Percentiles rank a stretch among this genome's conserved stretches.
phyloP scores from a whole-genome alignment of 2,797 vertebrate species.

The Ptychobarbus kaznakovi region DNA sequence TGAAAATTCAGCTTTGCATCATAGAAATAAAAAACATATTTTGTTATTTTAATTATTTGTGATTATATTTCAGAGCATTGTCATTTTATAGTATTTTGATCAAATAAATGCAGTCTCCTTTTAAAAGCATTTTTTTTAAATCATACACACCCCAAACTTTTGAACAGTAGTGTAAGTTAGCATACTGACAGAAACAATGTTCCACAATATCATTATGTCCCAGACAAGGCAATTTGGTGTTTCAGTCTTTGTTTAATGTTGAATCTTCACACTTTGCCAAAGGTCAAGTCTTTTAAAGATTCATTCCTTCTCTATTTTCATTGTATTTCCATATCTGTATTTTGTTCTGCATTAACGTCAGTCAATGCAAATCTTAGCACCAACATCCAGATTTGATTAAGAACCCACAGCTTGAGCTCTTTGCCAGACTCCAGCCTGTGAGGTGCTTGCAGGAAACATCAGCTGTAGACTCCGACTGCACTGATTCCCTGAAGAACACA shows the following conservation, averaged over 20 bases:
- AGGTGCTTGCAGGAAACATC: conserved; percentile 42
- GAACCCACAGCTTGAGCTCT: conserved; percentile 26
- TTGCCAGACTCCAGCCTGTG: conserved; percentile 48
- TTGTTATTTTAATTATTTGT: not conserved
- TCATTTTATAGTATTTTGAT: not conserved
- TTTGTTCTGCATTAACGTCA: not conserved
- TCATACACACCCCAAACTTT: not conserved
- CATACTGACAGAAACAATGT: not conserved
- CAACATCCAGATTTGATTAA: conserved; percentile 49
- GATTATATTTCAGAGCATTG: not conserved
- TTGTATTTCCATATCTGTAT: not conserved
- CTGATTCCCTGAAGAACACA: conserved; percentile 17
- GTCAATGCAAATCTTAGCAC: conserved; percentile 17
- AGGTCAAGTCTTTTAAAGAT: not conserved
- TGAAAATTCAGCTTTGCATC: not conserved
- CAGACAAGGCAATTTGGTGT: not conserved
- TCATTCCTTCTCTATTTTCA: not conserved
- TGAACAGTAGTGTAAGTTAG: not conserved
- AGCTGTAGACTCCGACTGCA: conserved; percentile 36
- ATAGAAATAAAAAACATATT: not conserved
- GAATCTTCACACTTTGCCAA: not conserved
- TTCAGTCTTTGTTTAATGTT: not conserved
- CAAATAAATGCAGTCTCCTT: not conserved
- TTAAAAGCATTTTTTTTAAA: not conserved
- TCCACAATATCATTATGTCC: not conserved